Percentiles rank a stretch among this genome's conserved stretches.
phyloP scores from a whole-genome alignment of 2,797 vertebrate genomes.

The Acipenser ruthenus region DNA sequence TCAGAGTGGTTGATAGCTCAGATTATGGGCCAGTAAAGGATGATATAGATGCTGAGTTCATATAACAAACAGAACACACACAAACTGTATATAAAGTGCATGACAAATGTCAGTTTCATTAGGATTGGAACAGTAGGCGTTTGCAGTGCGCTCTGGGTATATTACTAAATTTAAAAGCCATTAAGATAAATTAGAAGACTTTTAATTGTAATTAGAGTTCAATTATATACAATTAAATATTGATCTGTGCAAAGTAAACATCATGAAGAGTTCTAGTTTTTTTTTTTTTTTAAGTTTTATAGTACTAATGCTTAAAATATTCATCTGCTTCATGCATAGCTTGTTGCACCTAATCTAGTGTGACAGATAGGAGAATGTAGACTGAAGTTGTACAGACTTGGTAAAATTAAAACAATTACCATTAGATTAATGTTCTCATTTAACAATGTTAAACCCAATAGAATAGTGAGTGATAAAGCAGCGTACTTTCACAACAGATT shows the following conservation, averaged over 20 bases:
- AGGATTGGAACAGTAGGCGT: background rate
- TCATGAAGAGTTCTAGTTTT: constrained; percentile 2
- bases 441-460: constrained; percentile 1
- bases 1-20: no score
- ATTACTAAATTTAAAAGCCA: background rate
- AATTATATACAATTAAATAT: background rate
- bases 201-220: background rate
- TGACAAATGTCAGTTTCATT: no score
- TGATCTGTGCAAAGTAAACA: background rate
- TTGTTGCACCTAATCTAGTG: background rate
- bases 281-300: background rate
- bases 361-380: constrained; percentile 4
- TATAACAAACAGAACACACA: no score
- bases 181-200: constrained; percentile 1
- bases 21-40: no score
- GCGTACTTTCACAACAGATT: constrained; percentile 6
- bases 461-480: background rate
- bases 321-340: background rate
- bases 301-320: background rate
- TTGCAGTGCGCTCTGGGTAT: background rate
- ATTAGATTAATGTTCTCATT: constrained; percentile 7
- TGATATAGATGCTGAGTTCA: no score
- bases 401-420: constrained; percentile 13
- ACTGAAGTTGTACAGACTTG: constrained; percentile 11
- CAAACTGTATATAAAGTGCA: no score